Percentiles rank a stretch among this genome's conserved stretches.
phyloP scores from a whole-genome alignment of 2,888 invertebrate genomes.

The Callimorpha dominula region DNA sequence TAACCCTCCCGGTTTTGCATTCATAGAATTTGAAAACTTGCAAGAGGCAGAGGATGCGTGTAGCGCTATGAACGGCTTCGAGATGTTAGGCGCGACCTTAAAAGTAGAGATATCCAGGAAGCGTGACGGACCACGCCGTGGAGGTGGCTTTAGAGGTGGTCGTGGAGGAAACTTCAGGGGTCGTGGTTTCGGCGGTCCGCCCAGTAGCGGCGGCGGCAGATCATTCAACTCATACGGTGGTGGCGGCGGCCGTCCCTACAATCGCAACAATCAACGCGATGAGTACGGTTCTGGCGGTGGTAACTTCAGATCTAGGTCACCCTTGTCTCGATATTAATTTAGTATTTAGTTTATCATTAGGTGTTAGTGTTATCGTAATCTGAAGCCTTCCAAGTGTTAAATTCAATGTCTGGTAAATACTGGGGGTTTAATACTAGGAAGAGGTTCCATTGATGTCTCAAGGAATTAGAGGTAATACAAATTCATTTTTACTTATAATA shows the following conservation, averaged over 20 bases:
- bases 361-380: slow-evolving; percentile 86
- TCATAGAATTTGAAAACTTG: slow-evolving; percentile 96
- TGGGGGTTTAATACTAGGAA: slow-evolving; percentile 83
- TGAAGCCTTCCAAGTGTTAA: slow-evolving; percentile 86
- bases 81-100: slow-evolving; percentile 94
- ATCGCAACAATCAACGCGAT: slow-evolving; percentile 77
- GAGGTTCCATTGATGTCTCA: slow-evolving; percentile 74
- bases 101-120: slow-evolving; percentile 96
- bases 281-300: slow-evolving; percentile 80
- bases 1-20: slow-evolving; percentile 97
- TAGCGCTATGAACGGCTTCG: slow-evolving; percentile 94
- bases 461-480: slow-evolving; percentile 78
- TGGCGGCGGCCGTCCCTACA: slow-evolving; percentile 82
- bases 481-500: slow-evolving; percentile 47
- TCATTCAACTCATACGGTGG: slow-evolving; percentile 87
- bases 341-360: slow-evolving; percentile 79
- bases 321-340: slow-evolving; percentile 82
- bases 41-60: slow-evolving; percentile 96
- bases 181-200: slow-evolving; percentile 81
- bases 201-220: slow-evolving; percentile 81
- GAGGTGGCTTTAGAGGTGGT: slow-evolving; percentile 87
- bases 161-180: slow-evolving; percentile 82
- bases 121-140: slow-evolving; percentile 90
- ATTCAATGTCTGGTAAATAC: slow-evolving; percentile 80
- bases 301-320: slow-evolving; percentile 85